Base-by-base conservation (phyloP, 2,888 invertebrate species). In the Aphodius sticticus region DNA sequence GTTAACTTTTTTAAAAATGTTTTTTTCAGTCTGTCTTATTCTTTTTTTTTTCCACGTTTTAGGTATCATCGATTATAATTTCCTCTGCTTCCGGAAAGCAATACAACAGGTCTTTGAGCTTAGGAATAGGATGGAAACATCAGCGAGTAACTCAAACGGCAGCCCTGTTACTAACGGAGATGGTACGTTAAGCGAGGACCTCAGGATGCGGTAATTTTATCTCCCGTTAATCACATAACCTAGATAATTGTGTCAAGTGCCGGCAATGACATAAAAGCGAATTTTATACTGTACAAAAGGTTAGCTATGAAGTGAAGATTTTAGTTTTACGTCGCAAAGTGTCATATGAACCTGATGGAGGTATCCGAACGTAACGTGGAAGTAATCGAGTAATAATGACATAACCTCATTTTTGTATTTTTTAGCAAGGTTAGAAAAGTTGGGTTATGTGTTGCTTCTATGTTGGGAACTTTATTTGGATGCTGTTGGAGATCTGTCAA, bases 11-110 rank as follows among this genome's bases (percentile, higher is more conserved):
- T 26, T 26, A 26, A 26, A 26, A n/a, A n/a, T n/a, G n/a, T 26
- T 1, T 26, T 26, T 26, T 26, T 2, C 2, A 26, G 26, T 26
- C 26, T 26, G 2, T 2, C 26, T 1, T 26, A 26, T 26, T 3
- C 26, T 26, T 26, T 26, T 26, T 26, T 72, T 84, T 53, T 7
- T 53, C 12, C 12, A 53, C 84, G 83, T 92, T 92, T 6, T 90
- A 97, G 97, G 97, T 86, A 95, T 99, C 77, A 99, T 99, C 86
- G 99, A 99, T 90, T 99, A 99, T 91, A 99, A 99, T 89, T 99
- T 99, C 88, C 92, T 97, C 83, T 98, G 98, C 90, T 99, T 99
- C 90, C 96, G 98, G 69, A 95, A 97, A 88, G 98, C 97, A 15
- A 98, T 99, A 84, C 97, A 97, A 85, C 96, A 98, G 89, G 97